Percentiles rank a stretch among this genome's conserved stretches.
phyloP scores from a whole-genome alignment of 2,797 vertebrate species.

The Melopsittacus undulatus region DNA sequence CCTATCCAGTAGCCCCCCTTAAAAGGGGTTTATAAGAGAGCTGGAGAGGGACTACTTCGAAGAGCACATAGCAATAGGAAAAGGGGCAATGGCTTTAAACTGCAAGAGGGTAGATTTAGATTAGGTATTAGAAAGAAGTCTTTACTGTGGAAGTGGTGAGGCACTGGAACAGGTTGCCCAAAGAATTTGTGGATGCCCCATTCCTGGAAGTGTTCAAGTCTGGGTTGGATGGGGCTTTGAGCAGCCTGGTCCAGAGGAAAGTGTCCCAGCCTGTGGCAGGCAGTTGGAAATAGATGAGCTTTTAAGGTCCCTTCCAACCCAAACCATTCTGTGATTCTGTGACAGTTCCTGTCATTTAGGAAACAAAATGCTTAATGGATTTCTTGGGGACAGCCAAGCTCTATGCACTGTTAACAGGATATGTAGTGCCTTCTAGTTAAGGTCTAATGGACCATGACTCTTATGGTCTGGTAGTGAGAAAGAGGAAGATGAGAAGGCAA shows the following conservation, averaged over 20 bases:
- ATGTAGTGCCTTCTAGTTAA: neutral
- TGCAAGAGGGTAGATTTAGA: neutral
- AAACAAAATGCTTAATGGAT: neutral
- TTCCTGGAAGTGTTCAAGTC: neutral
- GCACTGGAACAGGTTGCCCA: neutral
- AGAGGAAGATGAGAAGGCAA: neutral
- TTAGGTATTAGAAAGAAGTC: neutral
- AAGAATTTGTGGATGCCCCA: neutral
- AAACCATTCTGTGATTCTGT: neutral
- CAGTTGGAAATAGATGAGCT: neutral
- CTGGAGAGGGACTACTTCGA: neutral
- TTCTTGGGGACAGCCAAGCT: neutral
- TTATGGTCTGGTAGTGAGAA: fast-evolving
- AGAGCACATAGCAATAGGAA: neutral
- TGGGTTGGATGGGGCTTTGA: neutral
- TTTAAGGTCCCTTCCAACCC: neutral
- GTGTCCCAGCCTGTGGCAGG: neutral
- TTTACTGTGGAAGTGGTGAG: neutral
- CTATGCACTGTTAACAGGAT: neutral
- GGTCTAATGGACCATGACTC: neutral
- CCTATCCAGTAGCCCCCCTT: neutral
- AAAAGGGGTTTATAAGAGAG: neutral
- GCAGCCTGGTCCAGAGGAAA: neutral
- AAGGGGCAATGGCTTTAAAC: neutral
- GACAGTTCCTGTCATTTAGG: neutral